Percentiles rank a stretch among this genome's conserved stretches.
These are phyloP conservation scores for Takifugu flavidus DNA, from an alignment of 2,113 vertebrate species.

Conservation along the genomic window DNA sequence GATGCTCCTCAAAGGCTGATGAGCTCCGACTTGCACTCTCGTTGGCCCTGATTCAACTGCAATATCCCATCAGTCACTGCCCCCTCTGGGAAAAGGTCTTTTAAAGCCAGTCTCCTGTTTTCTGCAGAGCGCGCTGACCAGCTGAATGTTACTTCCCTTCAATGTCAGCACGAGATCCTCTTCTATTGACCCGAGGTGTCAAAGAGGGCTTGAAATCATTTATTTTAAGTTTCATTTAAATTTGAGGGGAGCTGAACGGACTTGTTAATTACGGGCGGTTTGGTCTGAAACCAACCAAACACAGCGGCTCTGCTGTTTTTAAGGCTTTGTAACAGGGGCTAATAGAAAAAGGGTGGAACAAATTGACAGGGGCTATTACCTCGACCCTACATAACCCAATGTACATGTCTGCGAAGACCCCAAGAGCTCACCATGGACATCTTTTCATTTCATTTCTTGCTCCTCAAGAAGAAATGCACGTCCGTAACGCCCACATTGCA, in stretches of 20 bases:
- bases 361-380: no score
- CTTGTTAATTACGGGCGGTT: no score
- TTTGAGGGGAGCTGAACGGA: background rate
- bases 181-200: conserved; percentile 7
- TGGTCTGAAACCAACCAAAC: no score
- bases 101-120: conserved; percentile 32
- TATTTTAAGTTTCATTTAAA: background rate
- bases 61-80: conserved; percentile 59
- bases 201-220: background rate
- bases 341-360: no score
- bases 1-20: conserved; percentile 58
- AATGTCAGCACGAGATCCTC: conserved; percentile 11
- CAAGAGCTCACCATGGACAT: background rate
- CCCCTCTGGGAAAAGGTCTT: conserved; percentile 44
- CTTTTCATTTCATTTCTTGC: no score
- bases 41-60: conserved; percentile 46
- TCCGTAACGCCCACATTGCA: no score
- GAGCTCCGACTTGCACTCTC: conserved; percentile 42
- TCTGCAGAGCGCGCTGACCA: background rate
- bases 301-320: no score
- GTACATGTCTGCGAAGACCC: no score
- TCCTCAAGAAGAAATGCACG: no score
- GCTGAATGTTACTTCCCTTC: conserved; percentile 22
- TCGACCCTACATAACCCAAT: no score
- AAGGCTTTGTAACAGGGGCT: no score